Evolutionary conservation across 2,888 invertebrate species (phyloP), one percentile per base, ranked within the genome.

Genomic region (Acleris holmiana): DNA sequence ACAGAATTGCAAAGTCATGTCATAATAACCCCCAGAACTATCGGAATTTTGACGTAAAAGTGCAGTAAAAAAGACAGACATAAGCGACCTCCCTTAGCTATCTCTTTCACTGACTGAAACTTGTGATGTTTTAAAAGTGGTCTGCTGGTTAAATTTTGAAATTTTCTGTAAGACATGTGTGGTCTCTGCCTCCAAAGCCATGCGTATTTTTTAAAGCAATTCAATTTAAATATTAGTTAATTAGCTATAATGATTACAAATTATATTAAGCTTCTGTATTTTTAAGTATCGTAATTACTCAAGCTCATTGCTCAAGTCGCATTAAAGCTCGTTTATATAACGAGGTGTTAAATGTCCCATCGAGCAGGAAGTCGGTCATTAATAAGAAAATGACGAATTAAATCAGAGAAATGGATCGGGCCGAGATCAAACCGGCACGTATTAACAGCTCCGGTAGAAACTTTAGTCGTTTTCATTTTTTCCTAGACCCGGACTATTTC

Each of bases 311-410:
- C 35, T 48, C 59, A 55, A 65, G 60, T 64, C 59, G 54, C 44
- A 65, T 65, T 65, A 60, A 53, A 54, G 25, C 46, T 55, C 59
- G 60, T 65, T 65, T 65, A 65, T 65, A 60, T 55, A 65, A 60
- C 60, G 55, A 65, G 55, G 65, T 55, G 65, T 44, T 65, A 65
- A 65, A 49, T 50, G 54, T 65, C 54, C 64, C 54, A 60, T 55
- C 60, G 55, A 44, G 15, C 65, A 65, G 65, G 65, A 65, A 65
- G 55, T 49, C 46, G 21, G 35, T 60, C 59, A 65, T 65, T 65
- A 65, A 65, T 65, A 60, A 55, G 60, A 65, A 64, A 60, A 65
- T 65, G 65, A 55, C 54, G 65, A 65, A 65, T 65, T 65, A 65
- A 65, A 65, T 65, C 59, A 59, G 64, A 59, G 64, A 65, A 65